These are phyloP conservation scores for Meteorus cinctellus DNA, from an alignment of 2,888 invertebrate genomes.

Conservation along the genomic window DNA sequence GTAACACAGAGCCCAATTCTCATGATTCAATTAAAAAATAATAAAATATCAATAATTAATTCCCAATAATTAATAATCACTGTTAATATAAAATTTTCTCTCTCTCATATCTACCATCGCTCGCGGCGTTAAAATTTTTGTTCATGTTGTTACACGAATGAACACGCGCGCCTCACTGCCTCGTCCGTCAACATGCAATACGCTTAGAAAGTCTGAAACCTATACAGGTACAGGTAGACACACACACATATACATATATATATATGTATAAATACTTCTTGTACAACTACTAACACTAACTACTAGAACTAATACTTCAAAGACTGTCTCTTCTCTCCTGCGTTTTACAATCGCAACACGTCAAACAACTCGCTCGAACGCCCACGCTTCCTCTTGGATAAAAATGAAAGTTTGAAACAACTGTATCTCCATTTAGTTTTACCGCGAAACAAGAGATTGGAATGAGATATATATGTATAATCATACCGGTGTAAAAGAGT, in stretches of 20 bases:
- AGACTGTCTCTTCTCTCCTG: slow-evolving; percentile 23
- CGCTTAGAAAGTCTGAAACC: slow-evolving; percentile 53
- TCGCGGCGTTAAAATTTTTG: slow-evolving; percentile 15
- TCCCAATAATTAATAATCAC: too few relatives aligned
- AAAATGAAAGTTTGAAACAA: slow-evolving; percentile 55
- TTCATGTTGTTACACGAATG: not conserved
- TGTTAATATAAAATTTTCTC: too few relatives aligned
- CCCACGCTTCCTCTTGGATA: slow-evolving; percentile 52
- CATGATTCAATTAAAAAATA: too few relatives aligned
- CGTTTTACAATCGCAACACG: slow-evolving; percentile 38
- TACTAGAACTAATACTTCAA: slow-evolving; percentile 10
- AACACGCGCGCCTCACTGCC: slow-evolving; percentile 37
- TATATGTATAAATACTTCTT: not conserved
- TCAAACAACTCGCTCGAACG: slow-evolving; percentile 49
- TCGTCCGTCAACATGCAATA: slow-evolving; percentile 40
- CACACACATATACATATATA: not conserved
- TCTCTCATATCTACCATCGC: too few relatives aligned
- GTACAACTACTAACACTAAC: not conserved
- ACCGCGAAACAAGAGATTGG: slow-evolving; percentile 26
- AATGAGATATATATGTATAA: slow-evolving; percentile 17
- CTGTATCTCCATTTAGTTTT: slow-evolving; percentile 21
- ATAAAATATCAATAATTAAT: too few relatives aligned
- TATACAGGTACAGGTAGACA: slow-evolving; percentile 14
- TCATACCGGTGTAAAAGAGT: slow-evolving; percentile 10
- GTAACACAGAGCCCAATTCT: not conserved